Percentiles rank a stretch among this genome's conserved stretches.
Conservation (phyloP, 2,113 vertebrate genomes). For the Podilymbus podiceps region DNA sequence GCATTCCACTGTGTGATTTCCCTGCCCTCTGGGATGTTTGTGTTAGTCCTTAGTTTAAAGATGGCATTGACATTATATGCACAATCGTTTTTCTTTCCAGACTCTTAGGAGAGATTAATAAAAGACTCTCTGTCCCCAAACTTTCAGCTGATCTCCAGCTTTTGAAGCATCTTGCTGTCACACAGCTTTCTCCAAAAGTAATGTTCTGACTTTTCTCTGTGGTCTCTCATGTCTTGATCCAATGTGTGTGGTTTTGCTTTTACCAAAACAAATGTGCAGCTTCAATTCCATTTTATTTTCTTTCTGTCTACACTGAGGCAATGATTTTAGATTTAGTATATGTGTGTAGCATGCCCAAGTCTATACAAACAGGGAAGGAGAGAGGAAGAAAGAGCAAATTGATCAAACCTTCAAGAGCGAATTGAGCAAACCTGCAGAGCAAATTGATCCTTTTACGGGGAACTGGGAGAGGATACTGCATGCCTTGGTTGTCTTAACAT, state of each 20-base stretch:
- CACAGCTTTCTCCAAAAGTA: background rate
- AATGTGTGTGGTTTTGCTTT: background rate
- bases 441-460: background rate
- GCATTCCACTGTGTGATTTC: background rate
- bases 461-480: background rate
- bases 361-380: background rate
- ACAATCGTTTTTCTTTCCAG: background rate
- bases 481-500: background rate
- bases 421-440: background rate
- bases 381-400: background rate
- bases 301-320: background rate
- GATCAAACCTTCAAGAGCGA: too few relatives aligned
- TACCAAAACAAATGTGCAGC: background rate
- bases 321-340: background rate
- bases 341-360: background rate
- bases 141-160: background rate
- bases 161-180: background rate
- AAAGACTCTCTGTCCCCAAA: background rate
- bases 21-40: background rate
- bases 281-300: background rate
- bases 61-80: background rate
- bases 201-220: background rate
- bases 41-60: background rate
- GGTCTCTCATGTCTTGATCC: background rate
- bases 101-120: background rate